Conservation (phyloP, 2,888 invertebrate genomes). For the Lordiphosa andalusiaca region DNA sequence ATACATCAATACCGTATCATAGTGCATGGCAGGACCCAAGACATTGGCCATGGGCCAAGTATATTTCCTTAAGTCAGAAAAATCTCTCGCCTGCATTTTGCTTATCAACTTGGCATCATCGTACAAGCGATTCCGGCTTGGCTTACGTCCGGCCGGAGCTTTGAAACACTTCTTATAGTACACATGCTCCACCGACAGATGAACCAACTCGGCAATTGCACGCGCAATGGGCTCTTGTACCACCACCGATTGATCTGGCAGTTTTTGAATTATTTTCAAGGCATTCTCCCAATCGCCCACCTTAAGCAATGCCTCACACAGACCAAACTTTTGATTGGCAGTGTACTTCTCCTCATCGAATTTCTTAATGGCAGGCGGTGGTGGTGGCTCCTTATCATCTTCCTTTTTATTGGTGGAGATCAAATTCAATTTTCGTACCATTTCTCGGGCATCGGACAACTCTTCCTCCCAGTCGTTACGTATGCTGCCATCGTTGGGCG, state of each 20-base stretch:
- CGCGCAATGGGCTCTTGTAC: slow-evolving; percentile 89
- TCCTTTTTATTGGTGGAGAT: slow-evolving; percentile 87
- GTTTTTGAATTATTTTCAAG: slow-evolving; percentile 87
- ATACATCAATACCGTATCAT: slow-evolving; percentile 93
- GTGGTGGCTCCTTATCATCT: slow-evolving; percentile 87
- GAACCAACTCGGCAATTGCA: slow-evolving; percentile 89
- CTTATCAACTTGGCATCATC: slow-evolving; percentile 73
- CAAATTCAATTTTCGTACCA: slow-evolving; percentile 91
- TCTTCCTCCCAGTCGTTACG: slow-evolving; percentile 90
- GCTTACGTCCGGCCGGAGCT: slow-evolving; percentile 84
- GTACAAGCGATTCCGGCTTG: slow-evolving; percentile 79
- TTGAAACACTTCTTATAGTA: slow-evolving; percentile 89
- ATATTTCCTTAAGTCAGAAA: slow-evolving; percentile 86
- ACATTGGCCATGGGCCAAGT: slow-evolving; percentile 92
- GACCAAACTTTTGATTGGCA: slow-evolving; percentile 94
- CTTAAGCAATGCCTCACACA: slow-evolving; percentile 92
- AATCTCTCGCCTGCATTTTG: slow-evolving; percentile 83
- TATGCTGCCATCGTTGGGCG: slow-evolving; percentile 91
- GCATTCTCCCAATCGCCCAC: slow-evolving; percentile 96
- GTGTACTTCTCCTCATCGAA: slow-evolving; percentile 82
- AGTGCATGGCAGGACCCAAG: slow-evolving; percentile 93
- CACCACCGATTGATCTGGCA: slow-evolving; percentile 90
- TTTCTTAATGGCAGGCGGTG: slow-evolving; percentile 85
- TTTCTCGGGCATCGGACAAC: slow-evolving; percentile 90
- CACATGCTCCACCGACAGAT: slow-evolving; percentile 91